Percentiles rank a stretch among this genome's conserved stretches.
Conservation (phyloP, 1,140 invertebrate species). For the Atta cephalotes region DNA sequence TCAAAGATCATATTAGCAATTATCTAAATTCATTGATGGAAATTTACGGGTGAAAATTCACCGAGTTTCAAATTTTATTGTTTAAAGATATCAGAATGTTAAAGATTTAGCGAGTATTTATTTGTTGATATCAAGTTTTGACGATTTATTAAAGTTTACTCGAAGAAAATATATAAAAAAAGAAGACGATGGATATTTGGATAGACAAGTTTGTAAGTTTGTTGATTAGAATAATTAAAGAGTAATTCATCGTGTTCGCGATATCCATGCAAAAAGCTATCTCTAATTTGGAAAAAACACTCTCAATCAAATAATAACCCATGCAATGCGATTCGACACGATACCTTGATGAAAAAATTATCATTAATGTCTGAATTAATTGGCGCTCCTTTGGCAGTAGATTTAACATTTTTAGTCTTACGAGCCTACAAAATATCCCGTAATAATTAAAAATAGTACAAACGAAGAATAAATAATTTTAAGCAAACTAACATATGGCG, state of each 20-base stretch:
- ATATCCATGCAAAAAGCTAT: conserved; percentile 72
- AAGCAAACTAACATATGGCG: conserved; percentile 15
- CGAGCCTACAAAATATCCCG: conserved; percentile 75
- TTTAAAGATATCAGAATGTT: neutral
- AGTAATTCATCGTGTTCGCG: conserved; percentile 61
- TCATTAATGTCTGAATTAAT: conserved; percentile 66
- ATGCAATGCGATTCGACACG: conserved; percentile 69
- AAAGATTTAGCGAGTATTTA: neutral
- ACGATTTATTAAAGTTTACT: neutral
- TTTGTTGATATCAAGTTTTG: neutral
- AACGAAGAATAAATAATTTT: neutral
- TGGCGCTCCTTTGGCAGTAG: conserved; percentile 52
- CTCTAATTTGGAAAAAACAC: conserved; percentile 68
- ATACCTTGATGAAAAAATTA: conserved; percentile 71
- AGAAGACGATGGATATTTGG: neutral
- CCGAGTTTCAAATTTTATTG: neutral
- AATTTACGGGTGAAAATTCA: neutral
- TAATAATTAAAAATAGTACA: conserved; percentile 46
- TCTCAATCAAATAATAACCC: conserved; percentile 60
- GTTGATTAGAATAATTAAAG: conserved; percentile 56
- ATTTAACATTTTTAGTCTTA: conserved; percentile 74
- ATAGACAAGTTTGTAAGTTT: conserved; percentile 40
- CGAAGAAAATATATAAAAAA: neutral
- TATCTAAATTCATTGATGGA: conserved; percentile 16
- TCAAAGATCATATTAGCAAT: conserved; percentile 1